Evolutionary conservation across 23 tunicate genomes (phyloP).

Genomic region (Trididemnum clinides): DNA sequence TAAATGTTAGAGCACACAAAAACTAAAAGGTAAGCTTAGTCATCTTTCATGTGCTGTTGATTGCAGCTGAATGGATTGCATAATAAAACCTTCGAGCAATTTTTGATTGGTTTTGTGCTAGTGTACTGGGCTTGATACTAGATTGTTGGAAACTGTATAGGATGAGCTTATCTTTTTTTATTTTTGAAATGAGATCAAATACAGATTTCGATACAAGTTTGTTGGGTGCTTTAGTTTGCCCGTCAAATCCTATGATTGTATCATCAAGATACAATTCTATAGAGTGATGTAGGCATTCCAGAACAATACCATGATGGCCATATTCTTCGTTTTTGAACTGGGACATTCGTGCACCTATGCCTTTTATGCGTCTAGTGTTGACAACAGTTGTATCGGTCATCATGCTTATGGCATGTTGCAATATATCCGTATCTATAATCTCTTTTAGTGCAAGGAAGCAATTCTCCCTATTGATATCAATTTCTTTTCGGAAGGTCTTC

Average conservation of each 20-base stretch:
- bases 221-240: conserved; percentile 2
- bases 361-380: neutral
- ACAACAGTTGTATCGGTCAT: conserved; percentile 16
- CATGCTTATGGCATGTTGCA: conserved; percentile 7
- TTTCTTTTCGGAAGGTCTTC: neutral
- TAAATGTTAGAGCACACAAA: neutral
- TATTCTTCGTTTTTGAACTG: neutral
- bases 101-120: neutral
- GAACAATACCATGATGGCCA: conserved; percentile 2
- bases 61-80: neutral
- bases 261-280: neutral
- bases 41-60: conserved; percentile 9
- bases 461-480: neutral
- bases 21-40: neutral
- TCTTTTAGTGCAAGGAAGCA: conserved; percentile 7
- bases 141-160: neutral
- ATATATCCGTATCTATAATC: neutral
- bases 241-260: neutral
- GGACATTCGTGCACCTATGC: neutral
- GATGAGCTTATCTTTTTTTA: neutral
- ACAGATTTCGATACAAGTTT: neutral
- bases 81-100: neutral
- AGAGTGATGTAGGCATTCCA: conserved; percentile 2
- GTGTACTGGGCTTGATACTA: neutral
- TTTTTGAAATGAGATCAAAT: neutral